phyloP scores from a whole-genome alignment of 2,888 invertebrate species.

The Drosophila demipolita region DNA sequence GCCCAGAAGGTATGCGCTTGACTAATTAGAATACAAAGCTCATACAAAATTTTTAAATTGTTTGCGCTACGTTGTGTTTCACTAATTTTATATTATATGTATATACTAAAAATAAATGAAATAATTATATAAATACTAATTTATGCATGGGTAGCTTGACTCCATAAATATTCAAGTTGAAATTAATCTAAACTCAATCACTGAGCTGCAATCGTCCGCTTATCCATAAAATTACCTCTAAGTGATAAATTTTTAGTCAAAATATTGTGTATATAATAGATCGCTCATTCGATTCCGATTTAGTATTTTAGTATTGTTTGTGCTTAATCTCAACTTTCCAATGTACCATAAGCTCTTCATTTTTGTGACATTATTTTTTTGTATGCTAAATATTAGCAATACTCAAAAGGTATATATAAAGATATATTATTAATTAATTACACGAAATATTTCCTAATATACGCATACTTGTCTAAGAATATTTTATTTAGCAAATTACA shows the following conservation, averaged over 20 bases:
- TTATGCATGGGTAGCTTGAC: not conserved
- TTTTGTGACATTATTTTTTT: not conserved
- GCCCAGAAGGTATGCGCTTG: constrained; percentile 5
- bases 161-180: not conserved
- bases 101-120: not conserved
- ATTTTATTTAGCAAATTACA: not conserved
- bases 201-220: not conserved
- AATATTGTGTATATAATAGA: not conserved
- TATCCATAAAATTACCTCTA: constrained; percentile 4
- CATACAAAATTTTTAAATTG: not conserved
- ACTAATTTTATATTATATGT: not conserved
- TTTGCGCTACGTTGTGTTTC: too few relatives aligned
- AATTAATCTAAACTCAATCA: not conserved
- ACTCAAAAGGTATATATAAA: constrained; percentile 4
- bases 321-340: not conserved
- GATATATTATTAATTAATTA: not conserved
- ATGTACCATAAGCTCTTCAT: not conserved
- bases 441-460: not conserved
- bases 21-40: not conserved
- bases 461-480: not conserved
- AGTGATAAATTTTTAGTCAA: not conserved
- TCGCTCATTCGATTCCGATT: not conserved
- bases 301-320: not conserved
- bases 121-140: not conserved
- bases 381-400: constrained; percentile 5